Base-by-base conservation (phyloP, 2,113 vertebrate genomes). In the Petroica traversi region DNA sequence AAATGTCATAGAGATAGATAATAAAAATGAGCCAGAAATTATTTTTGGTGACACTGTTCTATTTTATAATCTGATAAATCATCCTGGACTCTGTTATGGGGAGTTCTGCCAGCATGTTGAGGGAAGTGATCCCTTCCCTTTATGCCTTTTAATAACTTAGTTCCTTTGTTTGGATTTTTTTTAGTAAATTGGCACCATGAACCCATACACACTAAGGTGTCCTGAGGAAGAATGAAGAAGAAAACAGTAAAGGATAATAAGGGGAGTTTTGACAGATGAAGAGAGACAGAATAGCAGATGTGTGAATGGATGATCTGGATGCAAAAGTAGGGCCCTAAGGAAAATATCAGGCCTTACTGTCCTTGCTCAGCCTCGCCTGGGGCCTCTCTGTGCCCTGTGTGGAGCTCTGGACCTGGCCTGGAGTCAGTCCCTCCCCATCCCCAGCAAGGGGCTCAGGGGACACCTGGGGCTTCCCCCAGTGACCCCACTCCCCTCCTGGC, bases 391-490 rank as follows among this genome's bases (percentile, higher is more conserved):
- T 40, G 45, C 5, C 6, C 33, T 41, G 6, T 19, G 31, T 8
- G 19, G 5, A 33, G 9, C 7, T 22, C 58, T 48, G n/a, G 18
- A 43, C 19, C 5, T 2, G 3, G 8, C 12, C 12, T 1, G 6
- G 19, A 12, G 26, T 68, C n/a, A 29, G 34, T 5, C n/a, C 5
- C 8, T 48, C 2, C 3, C 18, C 13, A 6, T 61, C 17, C 22
- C n/a, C 18, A 38, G 15, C 4, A 36, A 26, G 6, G 15, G 26
- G 40, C 23, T 26, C 1, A 1, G 0, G 38, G 33, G 28, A 14
- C 19, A 3, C 6, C n/a, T 31, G 28, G 6, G n/a, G 9, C 26
- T 72, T 16, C 4, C 24, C 24, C 16, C 43, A 19, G 41, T 3
- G 46, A 4, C 19, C 10, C 28, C 19, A 4, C 13, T 84, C 2